These are phyloP conservation scores for Cavia aperea DNA, from an alignment of 2,113 vertebrate species.

Conservation along the genomic window DNA sequence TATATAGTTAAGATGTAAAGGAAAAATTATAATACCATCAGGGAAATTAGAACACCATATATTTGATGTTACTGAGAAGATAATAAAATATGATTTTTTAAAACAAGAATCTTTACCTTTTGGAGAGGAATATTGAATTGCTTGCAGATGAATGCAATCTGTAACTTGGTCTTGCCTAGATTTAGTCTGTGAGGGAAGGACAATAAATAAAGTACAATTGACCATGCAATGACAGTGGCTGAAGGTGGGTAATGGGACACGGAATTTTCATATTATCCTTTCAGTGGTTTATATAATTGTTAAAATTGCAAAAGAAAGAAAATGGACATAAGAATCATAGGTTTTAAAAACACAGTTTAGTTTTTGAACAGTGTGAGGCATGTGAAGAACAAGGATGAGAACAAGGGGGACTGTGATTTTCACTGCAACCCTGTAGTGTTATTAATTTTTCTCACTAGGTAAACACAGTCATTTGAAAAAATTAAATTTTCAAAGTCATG, in stretches of 20 bases:
- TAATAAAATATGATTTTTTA: background rate
- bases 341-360: background rate
- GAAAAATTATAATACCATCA: background rate
- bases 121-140: background rate
- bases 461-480: constrained; percentile 16
- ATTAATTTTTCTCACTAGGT: background rate
- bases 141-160: background rate
- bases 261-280: background rate
- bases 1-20: background rate
- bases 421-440: background rate
- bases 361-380: background rate
- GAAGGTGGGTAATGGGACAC: background rate
- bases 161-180: background rate
- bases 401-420: background rate
- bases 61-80: background rate
- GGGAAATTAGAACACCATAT: background rate
- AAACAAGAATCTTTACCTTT: background rate
- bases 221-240: too few relatives aligned
- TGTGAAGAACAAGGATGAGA: fast-evolving
- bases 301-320: background rate
- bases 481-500: background rate
- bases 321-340: background rate
- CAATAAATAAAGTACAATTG: background rate
- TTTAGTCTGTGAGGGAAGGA: background rate
- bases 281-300: background rate